Evolutionary conservation across 2,888 invertebrate genomes (phyloP).

Genomic region (Yponomeuta cagnagella): DNA sequence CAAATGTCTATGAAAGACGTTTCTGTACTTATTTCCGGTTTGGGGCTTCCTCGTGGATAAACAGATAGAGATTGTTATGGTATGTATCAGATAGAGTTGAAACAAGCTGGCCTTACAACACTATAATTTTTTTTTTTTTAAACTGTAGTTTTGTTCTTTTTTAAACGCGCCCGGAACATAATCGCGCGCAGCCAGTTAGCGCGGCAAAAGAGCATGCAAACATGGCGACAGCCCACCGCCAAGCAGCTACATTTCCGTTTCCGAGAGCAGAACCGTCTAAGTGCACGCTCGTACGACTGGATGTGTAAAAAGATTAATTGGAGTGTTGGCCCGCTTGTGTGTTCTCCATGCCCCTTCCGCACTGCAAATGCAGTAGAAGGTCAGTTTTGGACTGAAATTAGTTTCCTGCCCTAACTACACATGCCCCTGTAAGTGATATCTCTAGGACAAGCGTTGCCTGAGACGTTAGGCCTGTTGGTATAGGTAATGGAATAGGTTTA

Average conservation of each 20-base stretch:
- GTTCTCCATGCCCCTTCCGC: constrained; percentile 4
- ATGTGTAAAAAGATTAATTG: constrained; percentile 76
- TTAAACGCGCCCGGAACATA: background rate
- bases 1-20: no score
- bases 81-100: no score
- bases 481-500: no score
- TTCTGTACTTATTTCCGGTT: no score
- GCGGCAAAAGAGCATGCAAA: constrained; percentile 56
- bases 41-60: no score
- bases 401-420: background rate
- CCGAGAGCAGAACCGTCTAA: constrained; percentile 42
- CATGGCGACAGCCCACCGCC: constrained; percentile 71
- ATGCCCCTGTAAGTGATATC: background rate
- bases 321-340: constrained; percentile 54
- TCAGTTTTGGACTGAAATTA: background rate
- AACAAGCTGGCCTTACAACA: background rate
- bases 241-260: constrained; percentile 50
- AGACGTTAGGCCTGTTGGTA: no score
- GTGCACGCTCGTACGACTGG: constrained; percentile 66
- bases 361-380: background rate
- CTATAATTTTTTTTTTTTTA: background rate
- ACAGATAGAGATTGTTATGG: no score
- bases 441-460: no score
- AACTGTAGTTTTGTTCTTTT: background rate
- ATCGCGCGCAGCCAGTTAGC: background rate